phyloP scores from a whole-genome alignment of 2,888 invertebrate species.

The Limnephilus marmoratus region DNA sequence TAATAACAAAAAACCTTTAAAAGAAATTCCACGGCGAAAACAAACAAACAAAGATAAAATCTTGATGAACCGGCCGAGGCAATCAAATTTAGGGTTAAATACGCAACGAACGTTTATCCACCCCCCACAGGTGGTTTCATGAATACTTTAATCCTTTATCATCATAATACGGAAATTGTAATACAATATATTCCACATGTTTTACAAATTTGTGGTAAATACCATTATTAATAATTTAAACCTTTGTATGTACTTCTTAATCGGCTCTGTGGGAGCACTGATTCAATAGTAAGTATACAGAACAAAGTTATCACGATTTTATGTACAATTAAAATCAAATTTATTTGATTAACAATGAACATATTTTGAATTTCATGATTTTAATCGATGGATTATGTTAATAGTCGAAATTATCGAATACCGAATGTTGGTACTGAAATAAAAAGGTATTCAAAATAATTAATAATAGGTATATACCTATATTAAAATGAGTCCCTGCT shows the following conservation, averaged over 20 bases:
- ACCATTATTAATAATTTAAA: neutral
- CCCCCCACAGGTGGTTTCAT: neutral
- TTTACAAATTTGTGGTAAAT: neutral
- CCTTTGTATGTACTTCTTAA: neutral
- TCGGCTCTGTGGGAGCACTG: too few species aligned
- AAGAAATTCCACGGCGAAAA: neutral
- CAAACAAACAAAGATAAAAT: constrained; percentile 15
- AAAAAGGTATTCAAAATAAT: too few species aligned
- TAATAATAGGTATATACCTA: too few species aligned
- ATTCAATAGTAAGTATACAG: neutral
- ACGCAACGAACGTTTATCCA: constrained; percentile 7
- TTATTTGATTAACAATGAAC: neutral
- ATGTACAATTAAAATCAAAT: neutral
- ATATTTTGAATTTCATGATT: neutral
- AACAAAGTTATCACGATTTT: neutral
- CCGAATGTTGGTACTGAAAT: too few species aligned
- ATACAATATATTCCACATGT: neutral
- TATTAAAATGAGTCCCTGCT: too few species aligned
- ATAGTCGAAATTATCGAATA: too few species aligned
- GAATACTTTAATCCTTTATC: constrained; percentile 10
- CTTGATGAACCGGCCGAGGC: neutral
- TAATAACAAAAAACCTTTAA: neutral
- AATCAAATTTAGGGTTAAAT: constrained; percentile 11
- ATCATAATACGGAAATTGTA: neutral
- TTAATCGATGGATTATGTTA: too few species aligned